Evolutionary conservation across 2,797 vertebrate species (phyloP), one percentile per base, ranked within the genome.

Genomic region (Cryptoprocta ferox): DNA sequence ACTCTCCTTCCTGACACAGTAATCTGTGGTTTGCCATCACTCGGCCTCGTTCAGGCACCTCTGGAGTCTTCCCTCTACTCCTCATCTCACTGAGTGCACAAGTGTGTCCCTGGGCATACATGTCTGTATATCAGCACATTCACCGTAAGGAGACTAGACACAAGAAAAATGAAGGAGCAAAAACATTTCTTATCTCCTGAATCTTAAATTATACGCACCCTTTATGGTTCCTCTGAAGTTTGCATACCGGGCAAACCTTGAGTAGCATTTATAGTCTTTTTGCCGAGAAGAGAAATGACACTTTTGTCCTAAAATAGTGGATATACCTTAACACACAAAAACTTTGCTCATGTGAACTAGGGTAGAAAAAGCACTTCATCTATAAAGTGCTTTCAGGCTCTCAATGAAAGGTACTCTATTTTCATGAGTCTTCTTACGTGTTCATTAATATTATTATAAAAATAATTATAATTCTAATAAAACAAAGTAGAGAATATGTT

Each of bases 401-500:
- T 91, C 50, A 81, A 3, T 37, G 48, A 96, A 56, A 88, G 28
- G 21, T 59, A 37, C 28, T 66, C 14, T 66, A 13, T 79, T 97
- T 96, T 94, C 45, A 32, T 70, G 48, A 79, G 26, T 32, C 35
- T 73, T 6, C 45, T 96, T 65, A 61, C 3, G 68, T 19, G 32
- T 93, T 90, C 42, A 90, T 73, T 97, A 88, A 68, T 92, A 89
- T 63, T 87, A 70, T 70, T 79, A 84, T 84, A 80, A 50, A 71
- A 94, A 91, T 63, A 91, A 83, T 88, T 66, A 89, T 45, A n/a
- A 86, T 91, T 96, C 93, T 76, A 94, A 73, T 86, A 37, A 88
- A 94, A 86, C 18, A 80, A 95, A 91, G 28, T 68, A 73, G 12
- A 82, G 28, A 94, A 79, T 91, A 68, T 86, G 50, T 91, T 82